Base-by-base conservation (phyloP, 2,113 vertebrate species). In the Solea solea region DNA sequence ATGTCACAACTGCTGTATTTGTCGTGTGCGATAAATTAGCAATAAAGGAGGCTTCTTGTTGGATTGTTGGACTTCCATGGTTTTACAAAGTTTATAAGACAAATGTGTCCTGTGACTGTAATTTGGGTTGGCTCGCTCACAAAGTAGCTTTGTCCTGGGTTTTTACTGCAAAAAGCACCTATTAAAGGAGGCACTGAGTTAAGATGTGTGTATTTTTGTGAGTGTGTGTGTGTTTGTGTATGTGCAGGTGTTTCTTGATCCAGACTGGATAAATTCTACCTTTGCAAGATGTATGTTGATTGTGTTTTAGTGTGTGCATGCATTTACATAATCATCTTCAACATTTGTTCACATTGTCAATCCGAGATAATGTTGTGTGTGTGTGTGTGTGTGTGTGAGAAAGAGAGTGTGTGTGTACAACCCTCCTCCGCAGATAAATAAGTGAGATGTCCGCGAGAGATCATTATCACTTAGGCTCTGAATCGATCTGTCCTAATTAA, bases 401-500 rank as follows among this genome's bases (percentile, higher is more conserved):
- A 45, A 70, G 59, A 12, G 13, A 12, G 1, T 7, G 41, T 28
- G 13, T 14, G 8, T 53, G 51, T 54, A 25, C 28, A 28, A 15
- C 44, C 61, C 44, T 49, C 41, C 62, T 53, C 41, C 27, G 15
- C 14, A 59, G 55, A 84, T 72, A 85, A 85, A 83, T 77, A 80
- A 88, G 80, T 88, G 81, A 88, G 79, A 78, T 74, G 79, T 88
- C 79, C 70, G 72, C 60, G 64, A 56, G 69, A 86, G 84, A 88
- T 86, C 82, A 86, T 86, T 89, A 89, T 88, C 74, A 41, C 21
- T 74, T 72, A 73, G 69, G 57, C 59, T 78, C 76, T 65, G 48
- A 81, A 88, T 86, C 77, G 64, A 89, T 86, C 76, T 51, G 70
- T 84, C 71, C 77, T 83, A 86, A 88, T 86, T 84, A 90, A 90